A percentile compares a stretch with the other conserved stretches of the same genome.
Conservation (phyloP, 64 coral and sea anemone genomes). For the Montipora capricornis region DNA sequence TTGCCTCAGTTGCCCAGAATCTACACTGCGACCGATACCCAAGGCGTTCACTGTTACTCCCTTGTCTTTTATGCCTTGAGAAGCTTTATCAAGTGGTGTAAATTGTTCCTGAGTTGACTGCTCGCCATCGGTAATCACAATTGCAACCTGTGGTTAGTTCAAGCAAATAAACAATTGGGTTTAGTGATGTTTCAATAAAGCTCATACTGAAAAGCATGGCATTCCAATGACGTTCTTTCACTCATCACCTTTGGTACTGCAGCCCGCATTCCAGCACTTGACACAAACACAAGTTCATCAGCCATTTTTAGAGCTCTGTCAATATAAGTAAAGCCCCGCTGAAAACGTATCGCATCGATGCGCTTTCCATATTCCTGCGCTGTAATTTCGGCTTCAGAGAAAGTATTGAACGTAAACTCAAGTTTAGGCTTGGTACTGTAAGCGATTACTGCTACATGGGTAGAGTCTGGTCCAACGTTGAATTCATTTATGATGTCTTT, state of each 20-base stretch:
- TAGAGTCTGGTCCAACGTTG: constrained; percentile 29
- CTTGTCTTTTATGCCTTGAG: constrained; percentile 1
- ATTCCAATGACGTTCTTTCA: too few species aligned
- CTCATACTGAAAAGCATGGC: too few species aligned
- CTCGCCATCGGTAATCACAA: constrained; percentile 72
- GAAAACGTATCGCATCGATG: constrained; percentile 11
- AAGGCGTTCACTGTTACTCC: constrained; percentile 25
- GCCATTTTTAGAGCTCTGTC: constrained; percentile 49
- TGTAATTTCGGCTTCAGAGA: constrained; percentile 16
- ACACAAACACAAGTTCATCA: constrained; percentile 44
- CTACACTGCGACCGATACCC: not conserved
- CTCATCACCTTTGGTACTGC: constrained; percentile 46
- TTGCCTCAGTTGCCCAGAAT: not conserved
- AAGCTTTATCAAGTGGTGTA: constrained; percentile 3
- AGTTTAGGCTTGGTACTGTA: constrained; percentile 31
- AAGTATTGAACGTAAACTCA: constrained; percentile 38
- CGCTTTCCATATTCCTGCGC: not conserved
- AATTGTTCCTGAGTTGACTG: not conserved
- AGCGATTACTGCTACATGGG: constrained; percentile 47
- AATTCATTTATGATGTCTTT: constrained; percentile 28
- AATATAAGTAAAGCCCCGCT: constrained; percentile 51
- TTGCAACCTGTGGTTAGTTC: constrained; percentile 34
- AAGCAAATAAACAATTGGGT: too few species aligned
- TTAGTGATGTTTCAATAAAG: too few species aligned
- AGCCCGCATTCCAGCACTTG: constrained; percentile 53